phyloP scores from a whole-genome alignment of 1,140 invertebrate genomes.

The Wasmannia auropunctata region DNA sequence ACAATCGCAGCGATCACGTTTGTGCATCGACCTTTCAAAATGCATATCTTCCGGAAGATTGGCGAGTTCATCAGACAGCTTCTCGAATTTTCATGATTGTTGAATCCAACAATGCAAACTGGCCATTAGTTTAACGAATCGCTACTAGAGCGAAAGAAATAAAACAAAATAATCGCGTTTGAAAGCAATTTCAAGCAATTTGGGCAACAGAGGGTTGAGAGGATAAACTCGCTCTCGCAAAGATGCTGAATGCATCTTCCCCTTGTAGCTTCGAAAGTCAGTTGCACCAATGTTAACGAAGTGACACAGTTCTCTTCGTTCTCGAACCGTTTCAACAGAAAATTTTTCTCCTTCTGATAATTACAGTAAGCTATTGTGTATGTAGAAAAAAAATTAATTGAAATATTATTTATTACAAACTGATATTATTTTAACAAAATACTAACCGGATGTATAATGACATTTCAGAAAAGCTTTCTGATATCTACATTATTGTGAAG shows the following conservation, averaged over 20 bases:
- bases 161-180: not conserved
- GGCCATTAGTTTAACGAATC: not conserved
- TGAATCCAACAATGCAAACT: not conserved
- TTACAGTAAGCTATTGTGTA: not conserved
- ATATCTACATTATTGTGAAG: not conserved
- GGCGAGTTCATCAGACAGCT: not conserved
- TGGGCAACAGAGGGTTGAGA: constrained; percentile 29
- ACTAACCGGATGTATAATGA: not conserved
- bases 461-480: not conserved
- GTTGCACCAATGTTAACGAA: constrained; percentile 21
- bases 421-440: not conserved
- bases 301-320: not conserved
- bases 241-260: constrained; percentile 13
- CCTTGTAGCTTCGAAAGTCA: constrained; percentile 13
- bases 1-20: not conserved
- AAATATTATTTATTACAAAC: not conserved
- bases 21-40: not conserved
- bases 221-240: constrained; percentile 12
- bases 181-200: constrained; percentile 20
- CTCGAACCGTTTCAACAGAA: not conserved
- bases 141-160: not conserved
- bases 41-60: not conserved
- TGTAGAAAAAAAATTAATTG: not conserved
- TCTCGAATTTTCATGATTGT: not conserved
- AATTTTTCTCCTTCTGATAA: constrained; percentile 1